phyloP scores from a whole-genome alignment of 1,140 invertebrate species.

The Hyles euphorbiae region DNA sequence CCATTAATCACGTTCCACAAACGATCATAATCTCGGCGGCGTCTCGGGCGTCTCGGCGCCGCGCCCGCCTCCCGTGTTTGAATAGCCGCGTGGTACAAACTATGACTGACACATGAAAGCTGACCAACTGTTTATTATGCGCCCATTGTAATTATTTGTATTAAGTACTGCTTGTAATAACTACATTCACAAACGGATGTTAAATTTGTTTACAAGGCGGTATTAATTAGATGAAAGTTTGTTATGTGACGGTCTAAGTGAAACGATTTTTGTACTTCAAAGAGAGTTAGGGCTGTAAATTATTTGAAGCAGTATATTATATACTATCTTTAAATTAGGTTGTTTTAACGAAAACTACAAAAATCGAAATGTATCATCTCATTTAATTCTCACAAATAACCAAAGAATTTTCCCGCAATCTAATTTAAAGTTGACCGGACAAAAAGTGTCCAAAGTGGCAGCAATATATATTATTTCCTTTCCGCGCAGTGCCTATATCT shows the following conservation, averaged over 20 bases:
- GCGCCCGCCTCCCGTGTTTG: conserved; percentile 53
- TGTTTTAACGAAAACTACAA: too few relatives aligned
- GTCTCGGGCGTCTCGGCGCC: conserved; percentile 39
- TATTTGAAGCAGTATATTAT: too few relatives aligned
- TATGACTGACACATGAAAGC: not conserved
- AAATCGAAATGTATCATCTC: too few relatives aligned
- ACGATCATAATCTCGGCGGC: conserved; percentile 60
- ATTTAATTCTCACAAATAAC: too few relatives aligned
- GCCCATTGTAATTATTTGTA: not conserved
- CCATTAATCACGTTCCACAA: conserved; percentile 56
- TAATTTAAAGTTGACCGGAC: too few relatives aligned
- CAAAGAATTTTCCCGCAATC: too few relatives aligned
- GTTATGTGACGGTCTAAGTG: not conserved
- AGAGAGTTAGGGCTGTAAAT: too few relatives aligned
- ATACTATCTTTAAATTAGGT: too few relatives aligned
- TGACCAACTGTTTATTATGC: conserved; percentile 2
- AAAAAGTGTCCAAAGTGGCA: too few relatives aligned
- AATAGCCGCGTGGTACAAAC: conserved; percentile 59
- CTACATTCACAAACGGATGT: not conserved
- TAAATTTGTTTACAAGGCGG: not conserved
- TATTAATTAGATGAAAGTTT: not conserved
- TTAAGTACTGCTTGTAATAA: not conserved
- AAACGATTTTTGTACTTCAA: not conserved
- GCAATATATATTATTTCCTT: too few relatives aligned
- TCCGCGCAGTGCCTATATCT: too few relatives aligned